Base-by-base conservation (phyloP, 2,797 vertebrate species). In the Heliangelus exortis region DNA sequence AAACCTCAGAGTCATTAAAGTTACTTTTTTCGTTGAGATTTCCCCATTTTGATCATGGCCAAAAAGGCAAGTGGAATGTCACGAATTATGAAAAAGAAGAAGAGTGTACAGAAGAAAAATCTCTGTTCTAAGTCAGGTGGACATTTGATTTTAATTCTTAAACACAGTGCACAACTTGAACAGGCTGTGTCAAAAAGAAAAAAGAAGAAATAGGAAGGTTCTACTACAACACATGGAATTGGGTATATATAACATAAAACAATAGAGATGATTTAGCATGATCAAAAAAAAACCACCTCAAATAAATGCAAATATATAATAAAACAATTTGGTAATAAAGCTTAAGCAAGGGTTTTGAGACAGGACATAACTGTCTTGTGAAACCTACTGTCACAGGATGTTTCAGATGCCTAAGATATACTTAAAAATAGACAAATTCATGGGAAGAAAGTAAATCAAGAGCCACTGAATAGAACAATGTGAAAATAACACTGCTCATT, bases 41-140 rank as follows among this genome's bases (percentile, higher is more conserved):
- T 66, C 19, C 57, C 39, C n/a, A 50, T 21, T 41, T 7, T 47
- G 65, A 92, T 77, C 12, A 59, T 0, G 4, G 89, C 57, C 59
- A 84, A 82, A 92, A 92, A 90, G 48, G n/a, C 48, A 93, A 92
- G 48, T 5, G 31, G 28, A 89, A 92, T 55, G 39, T 53, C 74
- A 76, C 33, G 34, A 90, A 79, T n/a, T 80, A 36, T 20, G 55
- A 69, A 31, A 25, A 88, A 86, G 88, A 76, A 31, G 23, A 78
- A 33, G 6, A 55, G 19, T 7, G 48, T 36, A 90, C 8, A 73
- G 59, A 84, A 87, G 33, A 9, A 92, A 82, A 92, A 94, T 48
- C 26, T 74, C 69, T 62, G 8, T 45, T 87, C 9, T 10, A 76
- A 87, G n/a, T 69, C 79, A 79, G 23, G 48, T 48, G 15, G 20